Base-by-base conservation (phyloP, 1,140 invertebrate genomes). In the Sminthurides bifidus region DNA sequence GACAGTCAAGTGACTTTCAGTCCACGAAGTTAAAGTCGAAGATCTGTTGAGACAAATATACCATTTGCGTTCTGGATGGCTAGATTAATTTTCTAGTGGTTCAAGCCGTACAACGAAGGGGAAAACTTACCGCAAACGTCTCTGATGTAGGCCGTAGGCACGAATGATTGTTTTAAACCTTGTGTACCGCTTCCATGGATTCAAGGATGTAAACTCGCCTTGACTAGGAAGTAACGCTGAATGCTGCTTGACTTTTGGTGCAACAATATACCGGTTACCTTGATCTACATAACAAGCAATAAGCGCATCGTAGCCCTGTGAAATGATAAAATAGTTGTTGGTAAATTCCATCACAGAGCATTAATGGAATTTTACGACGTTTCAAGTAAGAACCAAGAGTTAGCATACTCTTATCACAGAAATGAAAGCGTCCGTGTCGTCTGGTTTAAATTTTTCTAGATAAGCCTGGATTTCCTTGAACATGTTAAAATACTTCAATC, bases 401-500 rank as follows among this genome's bases (percentile, higher is more conserved):
- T 19, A 53, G 59, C 66, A 66, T 68, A 77, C 76, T 61, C 68
- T 69, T 45, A 83, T 75, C 21, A 88, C 68, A 55, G 70, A 68
- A 56, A 75, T 74, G 24, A 87, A 73, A 56, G 81, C 80, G 64
- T 84, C 84, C 0, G 81, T 87, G 68, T 90, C 83, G 68, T 87
- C 84, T 68, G 83, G 81, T 49, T 65, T 65, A 53, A 57, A 61
- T 27, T 56, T 59, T 43, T 65, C 59, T 27, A 65, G 44, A 37
- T 65, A 65, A 0, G 23, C 48, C 33, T 50, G 26, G 3, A 59
- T 27, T 21, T 40, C 29, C 6, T n/a, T 48, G 23, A 51, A 57
- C n/a, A 65, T 27, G 6, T 60, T 19, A 46, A 58, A 65, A 49
- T 63, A 65, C 27, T 52, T 56, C 67, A 56, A 68, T 55, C 14